These are phyloP conservation scores for Paragorgia papillata DNA, from an alignment of 92 coral and sea anemone genomes.

Conservation along the genomic window DNA sequence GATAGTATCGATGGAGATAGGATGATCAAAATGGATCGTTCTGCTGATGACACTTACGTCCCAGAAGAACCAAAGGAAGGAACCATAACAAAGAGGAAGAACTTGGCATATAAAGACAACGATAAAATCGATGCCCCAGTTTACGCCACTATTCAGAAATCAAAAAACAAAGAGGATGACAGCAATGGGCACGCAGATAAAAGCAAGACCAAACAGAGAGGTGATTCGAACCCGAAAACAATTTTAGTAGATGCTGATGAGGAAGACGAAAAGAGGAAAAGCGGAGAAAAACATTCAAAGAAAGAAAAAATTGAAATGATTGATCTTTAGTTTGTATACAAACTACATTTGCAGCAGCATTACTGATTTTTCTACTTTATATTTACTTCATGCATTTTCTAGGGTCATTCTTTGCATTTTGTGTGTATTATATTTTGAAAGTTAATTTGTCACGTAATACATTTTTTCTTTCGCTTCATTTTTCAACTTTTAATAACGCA, in stretches of 20 bases:
- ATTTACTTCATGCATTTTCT: too few species aligned
- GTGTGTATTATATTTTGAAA: too few species aligned
- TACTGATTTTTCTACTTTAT: too few species aligned
- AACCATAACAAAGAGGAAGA: conserved; percentile 4
- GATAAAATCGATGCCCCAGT: conserved; percentile 9
- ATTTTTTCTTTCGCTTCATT: too few species aligned
- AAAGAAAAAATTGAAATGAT: conserved; percentile 15
- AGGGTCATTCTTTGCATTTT: too few species aligned
- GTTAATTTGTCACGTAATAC: too few species aligned
- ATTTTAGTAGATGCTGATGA: conserved; percentile 37
- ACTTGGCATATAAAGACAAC: background rate
- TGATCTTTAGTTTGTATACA: conserved; percentile 32
- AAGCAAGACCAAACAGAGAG: background rate
- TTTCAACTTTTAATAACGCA: too few species aligned
- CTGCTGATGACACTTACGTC: conserved; percentile 15
- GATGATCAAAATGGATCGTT: conserved; percentile 33
- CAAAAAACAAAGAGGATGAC: background rate
- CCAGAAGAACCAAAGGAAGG: conserved; percentile 34
- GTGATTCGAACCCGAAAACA: background rate
- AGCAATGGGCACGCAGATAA: background rate
- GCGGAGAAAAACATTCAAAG: conserved; percentile 1
- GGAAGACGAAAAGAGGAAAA: conserved; percentile 29
- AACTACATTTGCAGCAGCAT: too few species aligned
- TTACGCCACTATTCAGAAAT: conserved; percentile 34
- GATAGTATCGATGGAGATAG: conserved; percentile 44